Evolutionary conservation across 1,140 invertebrate genomes (phyloP), one percentile per base, ranked within the genome.

Genomic region (Mylabris phalerata): DNA sequence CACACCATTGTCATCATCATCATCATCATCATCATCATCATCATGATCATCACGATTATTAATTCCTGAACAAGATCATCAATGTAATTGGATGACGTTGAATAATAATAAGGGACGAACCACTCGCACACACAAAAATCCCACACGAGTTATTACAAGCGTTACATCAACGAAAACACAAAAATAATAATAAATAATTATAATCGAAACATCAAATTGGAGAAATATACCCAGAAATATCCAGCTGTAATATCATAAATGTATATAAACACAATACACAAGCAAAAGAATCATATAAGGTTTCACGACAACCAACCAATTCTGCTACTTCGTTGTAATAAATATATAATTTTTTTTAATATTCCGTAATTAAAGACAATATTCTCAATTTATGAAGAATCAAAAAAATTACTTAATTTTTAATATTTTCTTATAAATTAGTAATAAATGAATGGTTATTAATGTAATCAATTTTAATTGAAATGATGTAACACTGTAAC

Each of bases 21-120:
- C 32, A 32, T 32, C 32, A 32, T 32, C 32, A 32, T 32, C n/a
- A 32, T 32, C 27, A 32, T 32, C 32, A 32, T 32, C 32, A 32
- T 32, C 32, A 32, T 32, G 4, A 32, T 19, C 32, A 5, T 7
- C 32, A 32, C 7, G 4, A 32, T 32, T 4, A 64, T 69, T 68
- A 71, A 65, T 68, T 69, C 72, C 72, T 73, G 72, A 70, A 72
- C 72, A 65, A 73, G 72, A 55, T 52, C 56, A 62, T 58, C 39
- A 50, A 49, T 45, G 46, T 46, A 56, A 32, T 32, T 42, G 26
- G 56, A 32, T 51, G 52, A 51, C 32, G 32, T 32, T 32, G 32
- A 32, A 32, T 32, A 32, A 32, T 48, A n/a, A 19, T 60, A 67
- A 65, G 66, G 67, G 67, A 69, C 67, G 60, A 63, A 69, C 66